Conservation (phyloP, 2,113 vertebrate genomes). For the Coptodon rendalli region DNA sequence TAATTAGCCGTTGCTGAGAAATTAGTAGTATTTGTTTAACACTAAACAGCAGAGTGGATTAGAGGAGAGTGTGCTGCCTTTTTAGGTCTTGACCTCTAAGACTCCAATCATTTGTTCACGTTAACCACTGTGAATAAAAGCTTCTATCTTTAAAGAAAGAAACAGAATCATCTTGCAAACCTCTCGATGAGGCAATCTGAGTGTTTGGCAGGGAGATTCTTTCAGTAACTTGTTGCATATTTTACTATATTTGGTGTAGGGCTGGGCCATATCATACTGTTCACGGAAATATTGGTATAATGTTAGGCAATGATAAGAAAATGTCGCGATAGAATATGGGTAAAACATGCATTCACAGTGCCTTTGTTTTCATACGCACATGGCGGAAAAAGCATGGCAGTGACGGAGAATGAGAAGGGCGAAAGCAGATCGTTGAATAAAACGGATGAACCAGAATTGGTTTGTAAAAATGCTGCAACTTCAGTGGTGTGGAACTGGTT, state of each 20-base stretch:
- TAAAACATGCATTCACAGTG: background rate
- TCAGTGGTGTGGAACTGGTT: background rate
- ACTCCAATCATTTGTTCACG: background rate
- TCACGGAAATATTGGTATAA: background rate
- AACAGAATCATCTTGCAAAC: accelerated
- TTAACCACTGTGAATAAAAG: background rate
- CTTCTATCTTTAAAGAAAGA: background rate
- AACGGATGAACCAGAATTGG: accelerated
- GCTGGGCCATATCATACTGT: background rate
- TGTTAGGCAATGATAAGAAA: background rate
- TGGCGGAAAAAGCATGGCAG: background rate
- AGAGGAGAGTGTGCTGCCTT: background rate
- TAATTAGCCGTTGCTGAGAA: background rate
- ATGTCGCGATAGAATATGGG: accelerated
- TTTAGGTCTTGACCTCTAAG: background rate
- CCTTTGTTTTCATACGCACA: background rate
- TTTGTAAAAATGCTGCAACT: background rate
- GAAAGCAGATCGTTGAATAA: accelerated
- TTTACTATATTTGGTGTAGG: background rate
- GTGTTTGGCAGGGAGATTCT: background rate
- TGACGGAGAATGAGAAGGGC: accelerated
- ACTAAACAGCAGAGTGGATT: background rate
- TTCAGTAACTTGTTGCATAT: background rate
- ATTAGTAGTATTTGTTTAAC: background rate
- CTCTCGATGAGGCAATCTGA: background rate